A percentile compares a stretch with the other conserved stretches of the same genome.
Conservation (phyloP, 2,797 vertebrate genomes). For the Aratinga solstitialis region DNA sequence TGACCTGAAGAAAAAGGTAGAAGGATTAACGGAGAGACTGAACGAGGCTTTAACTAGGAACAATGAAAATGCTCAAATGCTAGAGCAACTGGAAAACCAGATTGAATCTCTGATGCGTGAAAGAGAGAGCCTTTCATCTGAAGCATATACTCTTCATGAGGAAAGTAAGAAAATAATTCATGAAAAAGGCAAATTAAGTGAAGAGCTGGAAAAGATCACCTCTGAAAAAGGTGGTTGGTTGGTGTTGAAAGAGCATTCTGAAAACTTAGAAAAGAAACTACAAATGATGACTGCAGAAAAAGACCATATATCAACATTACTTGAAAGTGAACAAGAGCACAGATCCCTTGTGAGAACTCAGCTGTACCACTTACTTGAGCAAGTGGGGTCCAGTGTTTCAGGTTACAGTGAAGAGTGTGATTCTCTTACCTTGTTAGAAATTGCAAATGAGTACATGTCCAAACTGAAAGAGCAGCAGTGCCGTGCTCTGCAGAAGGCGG, state of each 20-base stretch:
- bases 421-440: slow-evolving; percentile 63
- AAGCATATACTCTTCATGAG: slow-evolving; percentile 66
- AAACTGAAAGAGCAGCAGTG: slow-evolving; percentile 71
- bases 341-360: slow-evolving; percentile 64
- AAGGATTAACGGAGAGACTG: slow-evolving; percentile 68
- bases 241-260: slow-evolving; percentile 60
- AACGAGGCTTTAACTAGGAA: slow-evolving; percentile 69
- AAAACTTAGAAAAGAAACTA: slow-evolving; percentile 72
- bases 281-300: slow-evolving; percentile 62
- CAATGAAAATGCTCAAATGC: slow-evolving; percentile 53
- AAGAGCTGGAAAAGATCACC: slow-evolving; percentile 53
- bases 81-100: slow-evolving; percentile 72
- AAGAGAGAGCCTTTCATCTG: slow-evolving; percentile 72
- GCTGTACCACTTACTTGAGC: slow-evolving; percentile 66
- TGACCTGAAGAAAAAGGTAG: slow-evolving; percentile 75
- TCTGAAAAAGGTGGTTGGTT: slow-evolving; percentile 60
- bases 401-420: slow-evolving; percentile 60
- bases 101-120: slow-evolving; percentile 73
- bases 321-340: slow-evolving; percentile 68
- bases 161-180: slow-evolving; percentile 73
- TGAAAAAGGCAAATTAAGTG: slow-evolving; percentile 64
- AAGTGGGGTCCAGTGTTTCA: slow-evolving; percentile 34
- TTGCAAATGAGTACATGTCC: slow-evolving; percentile 59
- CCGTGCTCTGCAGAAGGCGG: slow-evolving; percentile 53
- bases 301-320: slow-evolving; percentile 59